Evolutionary conservation across 2,888 invertebrate species (phyloP).

Genomic region (Carabus problematicus): DNA sequence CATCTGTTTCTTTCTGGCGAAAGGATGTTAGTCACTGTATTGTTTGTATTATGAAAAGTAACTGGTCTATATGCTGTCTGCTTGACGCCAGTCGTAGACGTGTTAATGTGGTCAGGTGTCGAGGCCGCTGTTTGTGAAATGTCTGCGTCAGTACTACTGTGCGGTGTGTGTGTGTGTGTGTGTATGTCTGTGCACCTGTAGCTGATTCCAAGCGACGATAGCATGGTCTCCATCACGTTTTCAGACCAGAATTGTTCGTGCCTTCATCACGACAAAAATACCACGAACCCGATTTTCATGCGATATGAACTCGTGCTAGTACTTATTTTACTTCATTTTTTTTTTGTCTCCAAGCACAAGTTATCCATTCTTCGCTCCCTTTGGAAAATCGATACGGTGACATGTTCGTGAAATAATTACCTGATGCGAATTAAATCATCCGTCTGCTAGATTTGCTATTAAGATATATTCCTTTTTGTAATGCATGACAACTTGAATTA

Average conservation of each 20-base stretch:
- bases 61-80: no score
- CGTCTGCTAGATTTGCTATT: no score
- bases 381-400: conserved; percentile 8
- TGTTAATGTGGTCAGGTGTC: conserved; percentile 12
- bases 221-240: conserved; percentile 6
- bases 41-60: no score
- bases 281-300: conserved; percentile 26
- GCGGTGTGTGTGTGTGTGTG: no score
- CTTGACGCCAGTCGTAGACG: no score
- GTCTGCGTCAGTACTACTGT: conserved; percentile 17
- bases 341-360: conserved; percentile 18
- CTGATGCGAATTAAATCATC: no score
- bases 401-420: no score
- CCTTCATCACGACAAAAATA: conserved; percentile 17
- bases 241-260: conserved; percentile 5
- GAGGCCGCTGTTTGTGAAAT: not conserved
- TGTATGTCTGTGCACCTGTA: conserved; percentile 35
- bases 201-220: conserved; percentile 29
- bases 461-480: no score
- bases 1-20: no score
- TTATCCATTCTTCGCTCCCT: not conserved
- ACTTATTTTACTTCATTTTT: not conserved
- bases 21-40: no score
- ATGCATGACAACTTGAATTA: no score
- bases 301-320: conserved; percentile 20